Evolutionary conservation across 2,797 vertebrate species (phyloP), one percentile per base, ranked within the genome.

Genomic region (Clarias laeviceps): DNA sequence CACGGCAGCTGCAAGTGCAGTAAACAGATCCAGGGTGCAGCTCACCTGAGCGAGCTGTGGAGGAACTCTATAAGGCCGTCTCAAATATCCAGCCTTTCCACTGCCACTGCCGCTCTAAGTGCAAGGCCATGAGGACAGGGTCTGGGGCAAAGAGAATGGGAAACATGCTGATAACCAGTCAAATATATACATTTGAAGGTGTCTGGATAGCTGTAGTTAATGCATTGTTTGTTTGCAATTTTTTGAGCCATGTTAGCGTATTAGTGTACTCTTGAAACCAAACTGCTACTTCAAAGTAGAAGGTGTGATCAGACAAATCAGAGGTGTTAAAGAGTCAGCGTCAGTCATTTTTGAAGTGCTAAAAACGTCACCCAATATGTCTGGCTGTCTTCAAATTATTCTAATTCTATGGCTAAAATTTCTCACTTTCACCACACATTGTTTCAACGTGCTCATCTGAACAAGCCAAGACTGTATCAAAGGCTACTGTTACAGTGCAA

Each of bases 21-120:
- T 94, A 96, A 96, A 92, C 80, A 87, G 93, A 95, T 94, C 93
- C 91, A 91, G 84, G 37, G 45, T 72, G 89, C 89, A 73, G 91
- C 94, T 94, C 93, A 94, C 93, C 94, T 93, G 90, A 93, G 93
- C 94, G 90, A 86, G 77, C 91, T 86, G 90, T 89, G 88, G 86
- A 89, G 90, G 91, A 93, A 91, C 92, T 88, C 90, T 87, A 90
- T 90, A 85, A 88, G 89, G 83, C 82, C 84, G 89, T 92, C 93
- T 95, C 94, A 91, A 89, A 91, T 95, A 90, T 94, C 94, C 90
- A 56, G 8, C 83, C 87, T 90, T 87, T 89, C 88, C 85, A 90
- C 66, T 88, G 82, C 82, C 80, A 87, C 87, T 82, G 79, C 62
- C 79, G 82, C 86, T 45, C 45, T 73, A 61, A 76, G 68, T 85